These are phyloP conservation scores for Anser cygnoides DNA, from an alignment of 2,113 vertebrate genomes.

Conservation along the genomic window DNA sequence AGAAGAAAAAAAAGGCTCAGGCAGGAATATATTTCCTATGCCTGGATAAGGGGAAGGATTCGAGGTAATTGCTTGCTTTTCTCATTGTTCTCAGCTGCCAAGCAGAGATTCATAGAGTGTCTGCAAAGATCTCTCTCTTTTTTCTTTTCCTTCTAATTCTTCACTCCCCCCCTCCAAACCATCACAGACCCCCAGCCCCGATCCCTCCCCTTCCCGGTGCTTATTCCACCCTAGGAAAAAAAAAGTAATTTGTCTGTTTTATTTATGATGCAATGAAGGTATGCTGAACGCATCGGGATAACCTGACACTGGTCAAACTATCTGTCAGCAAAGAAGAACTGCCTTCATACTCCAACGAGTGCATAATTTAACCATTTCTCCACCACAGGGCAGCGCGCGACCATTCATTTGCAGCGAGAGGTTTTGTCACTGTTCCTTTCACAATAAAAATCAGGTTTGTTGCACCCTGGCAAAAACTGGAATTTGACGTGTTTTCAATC, in stretches of 20 bases:
- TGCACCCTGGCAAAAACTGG: conserved; percentile 13
- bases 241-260: conserved; percentile 95
- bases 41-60: conserved; percentile 89
- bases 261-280: conserved; percentile 99
- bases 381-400: conserved; percentile 49
- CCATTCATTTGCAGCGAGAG: conserved; percentile 6
- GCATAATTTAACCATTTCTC: conserved; percentile 90
- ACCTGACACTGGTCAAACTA: conserved; percentile 94
- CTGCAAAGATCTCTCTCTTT: conserved; percentile 78
- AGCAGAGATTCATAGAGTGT: conserved; percentile 83
- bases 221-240: conserved; percentile 77
- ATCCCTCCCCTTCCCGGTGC: conserved; percentile 73
- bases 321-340: conserved; percentile 94
- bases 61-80: conserved; percentile 93
- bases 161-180: conserved; percentile 46
- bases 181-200: conserved; percentile 44
- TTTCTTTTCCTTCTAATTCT: conserved; percentile 75
- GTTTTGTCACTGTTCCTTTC: conserved; percentile 24
- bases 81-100: conserved; percentile 86
- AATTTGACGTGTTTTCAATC: conserved; percentile 32
- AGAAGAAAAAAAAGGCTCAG: conserved; percentile 75
- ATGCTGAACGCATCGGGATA: conserved; percentile 93
- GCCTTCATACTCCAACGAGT: conserved; percentile 91
- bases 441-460: not conserved
- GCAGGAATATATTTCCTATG: conserved; percentile 92